These are phyloP conservation scores for Girardinichthys multiradiatus DNA, from an alignment of 2,113 vertebrate species.

Conservation along the genomic window DNA sequence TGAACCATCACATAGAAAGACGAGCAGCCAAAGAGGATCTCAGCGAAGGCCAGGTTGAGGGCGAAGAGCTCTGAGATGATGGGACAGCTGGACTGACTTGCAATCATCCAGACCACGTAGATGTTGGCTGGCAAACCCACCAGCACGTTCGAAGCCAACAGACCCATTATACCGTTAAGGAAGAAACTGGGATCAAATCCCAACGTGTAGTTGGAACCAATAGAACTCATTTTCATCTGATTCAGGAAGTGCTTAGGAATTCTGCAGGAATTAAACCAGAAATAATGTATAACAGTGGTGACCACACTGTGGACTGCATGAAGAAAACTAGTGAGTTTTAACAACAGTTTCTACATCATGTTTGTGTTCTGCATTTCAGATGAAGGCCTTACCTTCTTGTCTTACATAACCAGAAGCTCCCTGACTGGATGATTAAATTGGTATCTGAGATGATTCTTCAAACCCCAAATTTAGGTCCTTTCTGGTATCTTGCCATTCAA, in stretches of 20 bases:
- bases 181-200: background rate
- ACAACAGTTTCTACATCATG: no score
- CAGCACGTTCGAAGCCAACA: slow-evolving; percentile 8
- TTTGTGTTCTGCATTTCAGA: no score
- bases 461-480: background rate
- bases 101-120: slow-evolving; percentile 12
- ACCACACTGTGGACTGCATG: background rate
- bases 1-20: slow-evolving; percentile 6
- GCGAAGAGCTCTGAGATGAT: slow-evolving; percentile 10
- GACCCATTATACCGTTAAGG: background rate
- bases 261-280: slow-evolving; percentile 1
- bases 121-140: slow-evolving; percentile 6
- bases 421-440: background rate
- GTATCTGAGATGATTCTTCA: background rate
- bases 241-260: background rate
- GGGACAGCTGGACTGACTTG: background rate
- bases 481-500: background rate
- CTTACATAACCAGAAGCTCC: background rate
- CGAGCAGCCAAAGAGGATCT: slow-evolving; percentile 12
- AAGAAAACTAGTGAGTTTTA: no score
- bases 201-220: background rate
- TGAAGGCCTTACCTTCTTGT: background rate
- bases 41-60: slow-evolving; percentile 1
- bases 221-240: background rate
- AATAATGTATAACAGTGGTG: background rate